Conservation (phyloP, 2,113 vertebrate genomes). For the Crypturellus undulatus region DNA sequence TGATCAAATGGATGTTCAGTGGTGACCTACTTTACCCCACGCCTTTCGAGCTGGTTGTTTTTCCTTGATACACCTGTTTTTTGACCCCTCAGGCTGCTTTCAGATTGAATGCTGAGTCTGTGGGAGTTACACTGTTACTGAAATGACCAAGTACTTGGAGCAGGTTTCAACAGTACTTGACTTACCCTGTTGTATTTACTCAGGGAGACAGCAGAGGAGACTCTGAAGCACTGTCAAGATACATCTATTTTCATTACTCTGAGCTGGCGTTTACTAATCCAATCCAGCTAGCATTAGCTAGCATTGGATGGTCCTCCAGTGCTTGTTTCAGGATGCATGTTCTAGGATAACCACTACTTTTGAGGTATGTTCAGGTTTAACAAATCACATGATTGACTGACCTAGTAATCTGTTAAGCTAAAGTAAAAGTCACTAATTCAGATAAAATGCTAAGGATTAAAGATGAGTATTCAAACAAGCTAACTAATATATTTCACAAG, state of each 20-base stretch:
- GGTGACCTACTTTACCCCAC: slow-evolving; percentile 24
- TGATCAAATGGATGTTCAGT: not conserved
- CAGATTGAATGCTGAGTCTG: not conserved
- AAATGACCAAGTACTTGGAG: not conserved
- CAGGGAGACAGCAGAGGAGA: slow-evolving; percentile 12
- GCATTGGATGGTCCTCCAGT: not conserved
- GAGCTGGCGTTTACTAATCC: not conserved
- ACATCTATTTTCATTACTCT: slow-evolving; percentile 4
- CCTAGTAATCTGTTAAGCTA: not conserved
- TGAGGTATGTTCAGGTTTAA: not conserved
- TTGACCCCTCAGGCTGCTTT: not conserved
- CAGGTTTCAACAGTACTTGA: slow-evolving; percentile 4
- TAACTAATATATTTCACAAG: not conserved
- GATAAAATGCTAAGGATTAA: not conserved
- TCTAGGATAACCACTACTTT: not conserved
- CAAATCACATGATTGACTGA: not conserved
- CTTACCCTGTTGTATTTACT: slow-evolving; percentile 30
- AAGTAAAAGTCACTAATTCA: not conserved
- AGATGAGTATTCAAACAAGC: not conserved
- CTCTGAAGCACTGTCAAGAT: not conserved
- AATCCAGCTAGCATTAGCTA: slow-evolving; percentile 9
- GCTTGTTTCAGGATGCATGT: not conserved
- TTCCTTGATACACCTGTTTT: slow-evolving; percentile 34
- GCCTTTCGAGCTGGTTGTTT: not conserved
- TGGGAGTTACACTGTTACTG: not conserved